A percentile compares a stretch with the other conserved stretches of the same genome.
Evolutionary conservation across 1,140 invertebrate species (phyloP).

Genomic region (Brachionus paranguensis): DNA sequence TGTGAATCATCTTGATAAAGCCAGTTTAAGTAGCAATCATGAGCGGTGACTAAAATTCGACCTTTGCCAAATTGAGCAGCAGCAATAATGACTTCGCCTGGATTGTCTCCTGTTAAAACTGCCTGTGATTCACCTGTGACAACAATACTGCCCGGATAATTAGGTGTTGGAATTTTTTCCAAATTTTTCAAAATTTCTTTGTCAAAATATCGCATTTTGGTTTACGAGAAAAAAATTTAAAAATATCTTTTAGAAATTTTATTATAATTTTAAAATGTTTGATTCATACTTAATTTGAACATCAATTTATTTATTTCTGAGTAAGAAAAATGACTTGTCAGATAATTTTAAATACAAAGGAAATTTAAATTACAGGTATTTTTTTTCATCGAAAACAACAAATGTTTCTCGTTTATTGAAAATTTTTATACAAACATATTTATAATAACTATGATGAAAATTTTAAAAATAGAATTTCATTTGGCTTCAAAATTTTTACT

Average conservation of each 20-base stretch:
- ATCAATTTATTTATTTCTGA: not conserved
- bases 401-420: too few relatives aligned
- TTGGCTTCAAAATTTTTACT: too few relatives aligned
- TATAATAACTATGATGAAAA: too few relatives aligned
- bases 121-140: constrained; percentile 9
- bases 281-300: not conserved
- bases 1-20: not conserved
- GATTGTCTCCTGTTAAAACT: not conserved
- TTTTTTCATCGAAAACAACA: too few relatives aligned
- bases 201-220: not conserved
- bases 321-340: not conserved
- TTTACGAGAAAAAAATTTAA: not conserved
- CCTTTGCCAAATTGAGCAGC: not conserved
- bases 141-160: not conserved
- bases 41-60: not conserved
- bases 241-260: not conserved
- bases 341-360: not conserved
- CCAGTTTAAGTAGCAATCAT: not conserved
- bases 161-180: constrained; percentile 14
- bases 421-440: too few relatives aligned
- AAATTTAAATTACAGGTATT: not conserved
- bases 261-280: not conserved
- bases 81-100: not conserved
- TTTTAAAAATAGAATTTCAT: too few relatives aligned
- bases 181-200: constrained; percentile 6